A percentile compares a stretch with the other conserved stretches of the same genome.
These are phyloP conservation scores for Oryctes rhinoceros DNA, from an alignment of 1,140 invertebrate species.

Conservation along the genomic window DNA sequence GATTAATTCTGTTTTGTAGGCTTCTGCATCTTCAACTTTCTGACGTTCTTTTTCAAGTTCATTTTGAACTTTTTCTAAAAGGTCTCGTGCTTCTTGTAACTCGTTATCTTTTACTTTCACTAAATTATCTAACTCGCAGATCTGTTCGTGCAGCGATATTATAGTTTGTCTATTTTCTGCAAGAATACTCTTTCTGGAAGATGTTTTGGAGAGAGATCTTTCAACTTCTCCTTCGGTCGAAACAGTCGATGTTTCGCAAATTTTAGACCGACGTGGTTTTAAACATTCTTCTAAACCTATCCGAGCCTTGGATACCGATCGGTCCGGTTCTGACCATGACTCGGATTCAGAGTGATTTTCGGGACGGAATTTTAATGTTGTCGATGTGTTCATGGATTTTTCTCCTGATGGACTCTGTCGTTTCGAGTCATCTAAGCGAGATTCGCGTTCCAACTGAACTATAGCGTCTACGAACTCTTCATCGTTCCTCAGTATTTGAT, in stretches of 20 bases:
- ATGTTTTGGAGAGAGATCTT: slow-evolving; percentile 53
- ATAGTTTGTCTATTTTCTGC: slow-evolving; percentile 50
- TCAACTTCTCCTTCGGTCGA: slow-evolving; percentile 51
- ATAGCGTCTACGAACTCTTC: slow-evolving; percentile 42
- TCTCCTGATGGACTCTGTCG: slow-evolving; percentile 28
- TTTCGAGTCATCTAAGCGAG: not conserved
- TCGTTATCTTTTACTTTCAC: slow-evolving; percentile 48
- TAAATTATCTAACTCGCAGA: slow-evolving; percentile 50
- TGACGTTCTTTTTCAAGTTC: slow-evolving; percentile 36
- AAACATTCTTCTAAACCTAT: slow-evolving; percentile 71
- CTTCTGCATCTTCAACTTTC: slow-evolving; percentile 42
- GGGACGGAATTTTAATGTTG: slow-evolving; percentile 50
- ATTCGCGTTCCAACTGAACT: slow-evolving; percentile 1
- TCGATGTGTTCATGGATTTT: slow-evolving; percentile 46
- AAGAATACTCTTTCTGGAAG: slow-evolving; percentile 48
- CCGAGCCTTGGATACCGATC: slow-evolving; percentile 78
- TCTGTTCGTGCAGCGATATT: slow-evolving; percentile 49
- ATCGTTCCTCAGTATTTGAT: slow-evolving; percentile 39
- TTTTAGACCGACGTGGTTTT: slow-evolving; percentile 50
- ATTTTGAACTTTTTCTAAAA: not conserved
- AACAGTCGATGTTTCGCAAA: slow-evolving; percentile 43
- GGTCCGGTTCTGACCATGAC: slow-evolving; percentile 85
- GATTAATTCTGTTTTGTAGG: not conserved
- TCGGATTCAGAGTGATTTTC: slow-evolving; percentile 75
- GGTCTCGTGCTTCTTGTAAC: slow-evolving; percentile 26